phyloP scores from a whole-genome alignment of 2,797 vertebrate genomes.

The Benthosema pterotum region DNA sequence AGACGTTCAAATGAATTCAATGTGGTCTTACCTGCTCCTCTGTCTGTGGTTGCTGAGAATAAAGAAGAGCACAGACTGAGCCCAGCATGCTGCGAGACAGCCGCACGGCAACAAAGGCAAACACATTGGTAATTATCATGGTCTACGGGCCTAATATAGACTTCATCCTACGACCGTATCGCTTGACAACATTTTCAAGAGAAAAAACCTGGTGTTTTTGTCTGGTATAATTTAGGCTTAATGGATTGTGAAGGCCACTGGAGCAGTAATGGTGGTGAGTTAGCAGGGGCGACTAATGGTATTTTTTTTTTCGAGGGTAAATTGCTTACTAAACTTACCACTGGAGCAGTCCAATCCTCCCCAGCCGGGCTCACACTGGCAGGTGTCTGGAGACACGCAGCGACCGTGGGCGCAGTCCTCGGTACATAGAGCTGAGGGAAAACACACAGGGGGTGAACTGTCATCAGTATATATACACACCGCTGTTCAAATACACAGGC shows the following conservation, averaged over 20 bases:
- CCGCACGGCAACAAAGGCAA: slow-evolving; percentile 52
- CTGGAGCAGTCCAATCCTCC: slow-evolving; percentile 98
- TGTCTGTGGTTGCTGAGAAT: slow-evolving; percentile 75
- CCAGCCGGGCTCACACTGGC: slow-evolving; percentile 98
- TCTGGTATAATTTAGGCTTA: slow-evolving; percentile 20
- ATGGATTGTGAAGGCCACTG: slow-evolving; percentile 64
- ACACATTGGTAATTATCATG: slow-evolving; percentile 57
- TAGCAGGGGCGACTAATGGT: slow-evolving; percentile 50
- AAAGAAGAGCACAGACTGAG: slow-evolving; percentile 77
- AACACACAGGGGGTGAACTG: slow-evolving; percentile 51
- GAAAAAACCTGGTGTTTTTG: no score
- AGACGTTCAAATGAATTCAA: slow-evolving; percentile 77
- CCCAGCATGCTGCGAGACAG: slow-evolving; percentile 74
- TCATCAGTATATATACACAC: neutral
- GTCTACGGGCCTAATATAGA: slow-evolving; percentile 22
- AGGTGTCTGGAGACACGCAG: slow-evolving; percentile 96
- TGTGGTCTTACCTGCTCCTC: slow-evolving; percentile 77
- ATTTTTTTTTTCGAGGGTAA: slow-evolving; percentile 32
- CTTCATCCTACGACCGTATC: no score
- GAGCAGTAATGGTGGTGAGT: slow-evolving; percentile 65
- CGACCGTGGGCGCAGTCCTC: slow-evolving; percentile 96
- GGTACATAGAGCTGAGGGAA: slow-evolving; percentile 86
- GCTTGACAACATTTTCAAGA: no score
- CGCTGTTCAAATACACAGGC: slow-evolving; percentile 5
- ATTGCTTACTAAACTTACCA: slow-evolving; percentile 92